These are phyloP conservation scores for Lates japonicus DNA, from an alignment of 2,797 vertebrate species.

Conservation along the genomic window DNA sequence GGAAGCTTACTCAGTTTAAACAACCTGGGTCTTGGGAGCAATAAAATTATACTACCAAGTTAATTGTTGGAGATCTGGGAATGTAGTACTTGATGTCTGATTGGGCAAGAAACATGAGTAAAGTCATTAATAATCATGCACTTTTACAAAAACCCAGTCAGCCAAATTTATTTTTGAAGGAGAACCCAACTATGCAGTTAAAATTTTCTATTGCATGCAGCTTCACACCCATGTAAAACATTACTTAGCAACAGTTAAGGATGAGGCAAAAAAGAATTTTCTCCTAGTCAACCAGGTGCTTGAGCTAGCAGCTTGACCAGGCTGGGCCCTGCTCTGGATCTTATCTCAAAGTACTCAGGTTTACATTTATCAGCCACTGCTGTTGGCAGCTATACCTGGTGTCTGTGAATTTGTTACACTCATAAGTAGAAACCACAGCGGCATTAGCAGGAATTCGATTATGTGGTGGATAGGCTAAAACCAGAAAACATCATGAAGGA, in stretches of 20 bases:
- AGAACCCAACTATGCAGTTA: neutral
- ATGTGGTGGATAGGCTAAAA: too few species aligned
- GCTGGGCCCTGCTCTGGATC: neutral
- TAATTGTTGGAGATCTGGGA: slow-evolving; percentile 11
- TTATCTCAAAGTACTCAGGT: neutral
- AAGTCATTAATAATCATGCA: neutral
- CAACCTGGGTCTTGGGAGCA: neutral
- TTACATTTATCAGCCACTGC: neutral
- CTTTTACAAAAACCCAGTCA: neutral
- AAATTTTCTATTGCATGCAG: neutral
- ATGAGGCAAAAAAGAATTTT: neutral
- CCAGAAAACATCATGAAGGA: too few species aligned
- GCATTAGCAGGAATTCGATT: too few species aligned
- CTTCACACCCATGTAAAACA: neutral
- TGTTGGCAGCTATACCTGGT: too few species aligned
- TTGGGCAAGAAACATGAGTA: neutral
- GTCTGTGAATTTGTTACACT: too few species aligned
- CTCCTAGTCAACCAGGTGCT: neutral
- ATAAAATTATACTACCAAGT: neutral
- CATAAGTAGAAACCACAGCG: too few species aligned
- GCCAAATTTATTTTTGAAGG: too few species aligned
- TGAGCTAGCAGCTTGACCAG: neutral
- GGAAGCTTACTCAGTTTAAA: neutral
- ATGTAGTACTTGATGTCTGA: neutral
- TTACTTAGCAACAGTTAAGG: neutral